These are phyloP conservation scores for Phenganax marumi DNA, from an alignment of 92 coral and sea anemone species.

Conservation along the genomic window DNA sequence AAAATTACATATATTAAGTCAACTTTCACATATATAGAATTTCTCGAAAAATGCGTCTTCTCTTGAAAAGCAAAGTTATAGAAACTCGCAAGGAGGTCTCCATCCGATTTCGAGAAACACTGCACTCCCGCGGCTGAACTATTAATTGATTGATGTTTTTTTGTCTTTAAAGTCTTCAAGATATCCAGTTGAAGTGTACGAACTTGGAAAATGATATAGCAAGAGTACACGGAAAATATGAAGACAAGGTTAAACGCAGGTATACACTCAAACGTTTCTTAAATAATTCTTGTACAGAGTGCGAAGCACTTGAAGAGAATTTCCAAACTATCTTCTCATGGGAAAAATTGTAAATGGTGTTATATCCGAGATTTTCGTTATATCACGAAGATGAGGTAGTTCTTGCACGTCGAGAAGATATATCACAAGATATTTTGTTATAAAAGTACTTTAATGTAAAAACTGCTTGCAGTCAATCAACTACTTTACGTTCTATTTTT, in stretches of 20 bases:
- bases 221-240: conserved; percentile 18
- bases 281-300: background rate
- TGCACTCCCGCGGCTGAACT: background rate
- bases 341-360: background rate
- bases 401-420: too few species aligned
- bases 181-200: conserved; percentile 16
- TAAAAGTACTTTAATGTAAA: background rate
- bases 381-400: too few species aligned
- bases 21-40: too few species aligned
- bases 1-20: too few species aligned
- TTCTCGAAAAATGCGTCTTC: too few species aligned
- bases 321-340: background rate
- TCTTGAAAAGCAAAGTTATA: too few species aligned
- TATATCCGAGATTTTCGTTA: too few species aligned
- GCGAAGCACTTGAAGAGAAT: background rate
- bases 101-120: too few species aligned
- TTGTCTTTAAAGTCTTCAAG: conserved; percentile 8
- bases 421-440: too few species aligned
- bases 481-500: conserved; percentile 22
- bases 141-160: background rate
- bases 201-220: conserved; percentile 16
- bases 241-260: conserved; percentile 35
- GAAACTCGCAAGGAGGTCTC: too few species aligned
- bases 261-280: background rate
- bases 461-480: background rate